phyloP scores from a whole-genome alignment of 2,113 vertebrate genomes.

The Vulpes ferrilata region DNA sequence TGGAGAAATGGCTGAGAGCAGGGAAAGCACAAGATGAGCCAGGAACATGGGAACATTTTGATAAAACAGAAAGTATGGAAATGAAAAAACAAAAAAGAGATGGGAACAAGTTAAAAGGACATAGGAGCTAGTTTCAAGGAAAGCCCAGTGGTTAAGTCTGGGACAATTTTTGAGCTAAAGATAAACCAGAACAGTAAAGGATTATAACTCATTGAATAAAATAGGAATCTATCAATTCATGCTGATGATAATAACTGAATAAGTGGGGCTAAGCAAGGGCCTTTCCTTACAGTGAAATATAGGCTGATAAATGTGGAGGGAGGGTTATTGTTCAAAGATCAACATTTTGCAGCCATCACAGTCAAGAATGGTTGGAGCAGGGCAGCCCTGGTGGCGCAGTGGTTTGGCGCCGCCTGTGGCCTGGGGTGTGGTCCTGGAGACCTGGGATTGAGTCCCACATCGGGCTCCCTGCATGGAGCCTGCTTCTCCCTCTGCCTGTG shows the following conservation, averaged over 20 bases:
- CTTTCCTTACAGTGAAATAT: not conserved
- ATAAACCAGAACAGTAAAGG: not conserved
- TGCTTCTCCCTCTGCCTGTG: no score
- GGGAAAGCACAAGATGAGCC: not conserved
- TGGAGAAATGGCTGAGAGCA: not conserved
- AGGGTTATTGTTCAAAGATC: not conserved
- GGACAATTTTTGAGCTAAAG: conserved; percentile 2
- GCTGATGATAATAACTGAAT: not conserved
- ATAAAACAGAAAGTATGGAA: not conserved
- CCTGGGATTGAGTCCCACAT: no score
- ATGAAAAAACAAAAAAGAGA: not conserved
- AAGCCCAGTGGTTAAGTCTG: not conserved
- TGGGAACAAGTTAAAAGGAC: not conserved
- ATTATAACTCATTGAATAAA: not conserved
- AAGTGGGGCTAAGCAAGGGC: not conserved
- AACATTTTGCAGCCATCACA: not conserved
- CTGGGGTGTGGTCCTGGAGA: no score
- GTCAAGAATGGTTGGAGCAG: not conserved
- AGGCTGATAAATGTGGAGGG: not conserved
- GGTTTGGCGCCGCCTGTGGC: no score
- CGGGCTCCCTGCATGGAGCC: no score
- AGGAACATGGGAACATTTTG: not conserved
- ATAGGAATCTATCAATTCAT: not conserved
- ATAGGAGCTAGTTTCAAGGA: not conserved
- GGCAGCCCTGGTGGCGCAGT: no score